A percentile compares a stretch with the other conserved stretches of the same genome.
phyloP scores from a whole-genome alignment of 2,113 vertebrate genomes.

The Cynoglossus semilaevis region DNA sequence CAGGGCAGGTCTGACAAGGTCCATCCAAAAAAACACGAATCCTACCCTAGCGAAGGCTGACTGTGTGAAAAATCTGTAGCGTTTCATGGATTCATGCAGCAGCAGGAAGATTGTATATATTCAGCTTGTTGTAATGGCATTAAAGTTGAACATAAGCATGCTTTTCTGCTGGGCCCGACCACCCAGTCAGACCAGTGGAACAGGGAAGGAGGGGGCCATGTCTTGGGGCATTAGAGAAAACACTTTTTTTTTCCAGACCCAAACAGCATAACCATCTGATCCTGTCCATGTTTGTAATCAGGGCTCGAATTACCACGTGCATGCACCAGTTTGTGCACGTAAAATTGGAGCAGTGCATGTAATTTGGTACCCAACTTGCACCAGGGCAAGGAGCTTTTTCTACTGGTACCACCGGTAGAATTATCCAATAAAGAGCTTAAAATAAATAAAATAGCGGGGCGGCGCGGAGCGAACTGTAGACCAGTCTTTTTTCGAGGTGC shows the following conservation, averaged over 20 bases:
- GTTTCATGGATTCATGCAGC: slow-evolving; percentile 63
- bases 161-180: slow-evolving; percentile 71
- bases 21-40: slow-evolving; percentile 16
- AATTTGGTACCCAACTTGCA: no score
- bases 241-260: slow-evolving; percentile 74
- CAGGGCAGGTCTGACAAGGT: slow-evolving; percentile 36
- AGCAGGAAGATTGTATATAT: slow-evolving; percentile 67
- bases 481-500: no score
- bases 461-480: no score
- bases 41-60: slow-evolving; percentile 11
- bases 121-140: slow-evolving; percentile 70
- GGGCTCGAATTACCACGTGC: slow-evolving; percentile 70
- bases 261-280: slow-evolving; percentile 77
- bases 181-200: slow-evolving; percentile 74
- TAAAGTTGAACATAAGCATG: slow-evolving; percentile 75
- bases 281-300: slow-evolving; percentile 72
- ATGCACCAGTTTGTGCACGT: no score
- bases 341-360: no score
- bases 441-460: no score
- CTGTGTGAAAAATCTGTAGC: slow-evolving; percentile 69
- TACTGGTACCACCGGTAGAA: no score
- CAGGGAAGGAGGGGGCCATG: slow-evolving; percentile 57
- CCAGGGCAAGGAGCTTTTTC: no score
- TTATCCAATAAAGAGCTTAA: no score
- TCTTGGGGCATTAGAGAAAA: slow-evolving; percentile 74